Evolutionary conservation across 2,113 vertebrate species (phyloP).

Genomic region (Polyodon spathula): DNA sequence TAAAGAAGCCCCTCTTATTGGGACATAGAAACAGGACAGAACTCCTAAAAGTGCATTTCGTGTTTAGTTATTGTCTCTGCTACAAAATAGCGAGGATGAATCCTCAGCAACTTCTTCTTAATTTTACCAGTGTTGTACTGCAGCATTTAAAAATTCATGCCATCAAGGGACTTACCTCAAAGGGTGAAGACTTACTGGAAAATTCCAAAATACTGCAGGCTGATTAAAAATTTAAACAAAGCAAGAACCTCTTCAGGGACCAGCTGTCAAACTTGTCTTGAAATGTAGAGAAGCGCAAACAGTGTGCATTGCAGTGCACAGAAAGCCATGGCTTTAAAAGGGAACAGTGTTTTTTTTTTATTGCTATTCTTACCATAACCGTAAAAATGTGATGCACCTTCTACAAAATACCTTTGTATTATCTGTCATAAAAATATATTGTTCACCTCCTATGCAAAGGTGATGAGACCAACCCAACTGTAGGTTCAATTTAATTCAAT

Average conservation of each 20-base stretch:
- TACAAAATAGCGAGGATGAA: constrained; percentile 36
- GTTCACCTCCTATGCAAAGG: too few species aligned
- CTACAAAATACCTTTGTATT: background rate
- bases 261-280: constrained; percentile 63
- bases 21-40: too few species aligned
- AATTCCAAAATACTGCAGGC: constrained; percentile 53
- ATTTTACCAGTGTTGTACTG: constrained; percentile 25
- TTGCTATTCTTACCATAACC: background rate
- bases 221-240: constrained; percentile 64
- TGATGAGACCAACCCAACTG: too few species aligned
- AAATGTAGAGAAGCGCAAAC: constrained; percentile 57
- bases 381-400: background rate
- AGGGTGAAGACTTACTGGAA: constrained; percentile 48
- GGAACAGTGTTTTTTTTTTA: constrained; percentile 16
- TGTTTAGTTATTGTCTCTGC: constrained; percentile 4
- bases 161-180: constrained; percentile 48
- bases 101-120: constrained; percentile 26
- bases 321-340: constrained; percentile 25
- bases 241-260: constrained; percentile 49
- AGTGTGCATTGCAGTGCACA: constrained; percentile 32
- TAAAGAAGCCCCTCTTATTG: too few species aligned
- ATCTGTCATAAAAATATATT: background rate
- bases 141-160: constrained; percentile 45
- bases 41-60: background rate
- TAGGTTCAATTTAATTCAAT: too few species aligned